Base-by-base conservation (phyloP, 2,113 vertebrate genomes). In the Varanus komodoensis region DNA sequence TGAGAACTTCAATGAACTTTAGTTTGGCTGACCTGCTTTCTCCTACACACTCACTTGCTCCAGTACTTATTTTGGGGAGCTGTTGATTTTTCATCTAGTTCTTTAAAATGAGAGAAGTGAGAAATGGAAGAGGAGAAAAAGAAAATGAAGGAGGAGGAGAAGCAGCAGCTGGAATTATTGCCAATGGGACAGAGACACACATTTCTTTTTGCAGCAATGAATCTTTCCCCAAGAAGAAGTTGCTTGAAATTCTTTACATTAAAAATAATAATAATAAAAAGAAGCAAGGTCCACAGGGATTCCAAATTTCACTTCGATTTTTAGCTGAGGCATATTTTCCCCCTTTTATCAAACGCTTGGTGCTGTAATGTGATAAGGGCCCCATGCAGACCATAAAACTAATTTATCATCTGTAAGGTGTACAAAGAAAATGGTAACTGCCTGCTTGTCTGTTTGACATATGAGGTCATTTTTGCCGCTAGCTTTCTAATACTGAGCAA, bases 321-420 rank as follows among this genome's bases (percentile, higher is more conserved):
- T 97, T 96, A 96, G 95, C 95, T n/a, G 80, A 97, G 96, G 95
- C 95, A 96, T 97, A 97, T 97, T 97, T 96, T 96, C 96, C 96
- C 97, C 75, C 83, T 71, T 97, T 97, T 97, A 97, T 97, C 97
- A 97, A 97, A 96, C 97, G 96, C 96, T 97, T 97, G 96, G 97
- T 97, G 95, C 96, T 97, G 95, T 97, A 97, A 96, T 97, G 96
- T 97, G 97, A 97, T 98, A 97, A 97, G 95, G 97, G 95, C 96
- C 96, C 97, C 97, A 95, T 97, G 96, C 96, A 97, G 96, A 95
- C 97, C 96, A 97, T 97, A 98, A 97, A 97, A 96, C 97, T 97
- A 98, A 98, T 98, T 97, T 97, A 98, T 98, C 97, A 97, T 97
- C 96, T 97, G 96, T 96, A 97, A 98, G 97, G 96, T 97, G 96